Evolutionary conservation across 2,888 invertebrate species (phyloP).

Genomic region (Bedellia somnulentella): DNA sequence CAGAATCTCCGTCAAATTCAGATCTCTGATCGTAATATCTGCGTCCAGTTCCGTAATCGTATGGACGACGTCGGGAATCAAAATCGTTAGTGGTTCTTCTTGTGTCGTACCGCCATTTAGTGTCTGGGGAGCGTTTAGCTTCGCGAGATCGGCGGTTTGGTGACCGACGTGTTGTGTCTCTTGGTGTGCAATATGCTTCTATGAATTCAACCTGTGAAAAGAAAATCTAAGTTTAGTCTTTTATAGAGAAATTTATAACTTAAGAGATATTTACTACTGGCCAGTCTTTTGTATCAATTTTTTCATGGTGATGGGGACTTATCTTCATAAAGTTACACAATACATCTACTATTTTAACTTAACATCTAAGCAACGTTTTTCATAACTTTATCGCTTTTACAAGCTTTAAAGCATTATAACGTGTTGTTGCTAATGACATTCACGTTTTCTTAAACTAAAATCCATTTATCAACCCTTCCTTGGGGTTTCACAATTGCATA

Average conservation of each 20-base stretch:
- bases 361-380: no score
- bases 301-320: no score
- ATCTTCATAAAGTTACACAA: no score
- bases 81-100: slow-evolving; percentile 44
- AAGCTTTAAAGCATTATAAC: no score
- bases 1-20: slow-evolving; percentile 43
- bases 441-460: no score
- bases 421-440: no score
- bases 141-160: slow-evolving; percentile 47
- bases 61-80: slow-evolving; percentile 38
- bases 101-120: slow-evolving; percentile 50
- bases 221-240: slow-evolving; percentile 5
- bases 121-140: slow-evolving; percentile 41
- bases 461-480: no score
- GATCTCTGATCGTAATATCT: slow-evolving; percentile 24
- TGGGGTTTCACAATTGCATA: no score
- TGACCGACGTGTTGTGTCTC: slow-evolving; percentile 62
- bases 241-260: not conserved
- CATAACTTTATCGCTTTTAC: no score
- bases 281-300: no score
- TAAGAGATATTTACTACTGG: no score
- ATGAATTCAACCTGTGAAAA: slow-evolving; percentile 67
- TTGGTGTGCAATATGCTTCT: slow-evolving; percentile 74
- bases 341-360: no score
- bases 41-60: slow-evolving; percentile 35